Evolutionary conservation across 2,888 invertebrate genomes (phyloP), one percentile per base, ranked within the genome.

Genomic region (Caenorhabditis parvicauda): DNA sequence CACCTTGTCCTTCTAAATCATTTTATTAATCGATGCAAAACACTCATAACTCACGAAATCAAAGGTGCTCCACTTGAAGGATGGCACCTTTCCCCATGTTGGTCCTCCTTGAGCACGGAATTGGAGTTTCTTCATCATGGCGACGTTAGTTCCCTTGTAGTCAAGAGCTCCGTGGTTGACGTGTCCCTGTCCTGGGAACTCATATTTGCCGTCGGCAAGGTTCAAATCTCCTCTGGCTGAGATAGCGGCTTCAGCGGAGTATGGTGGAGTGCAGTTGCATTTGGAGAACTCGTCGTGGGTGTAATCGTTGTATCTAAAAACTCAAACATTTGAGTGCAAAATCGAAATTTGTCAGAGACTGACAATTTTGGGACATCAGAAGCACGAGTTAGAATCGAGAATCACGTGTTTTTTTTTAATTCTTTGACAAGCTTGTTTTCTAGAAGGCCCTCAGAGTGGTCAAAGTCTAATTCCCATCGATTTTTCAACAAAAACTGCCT

Each of bases 11-110:
- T 64, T 67, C 69, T 63, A 59, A 43, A 67, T 57, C 43, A 28
- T 37, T 17, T 14, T 53, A 27, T 7, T 35, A 59, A 37, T 27
- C 29, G 37, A 45, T 35, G 17, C 27, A 14, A 25, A 56, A 48
- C 35, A 24, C 24, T 24, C 28, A 24, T n/a, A 35, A 54, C 67
- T 54, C 55, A 77, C 84, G 74, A 88, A 89, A 62, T 85, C 87
- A 63, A 87, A 87, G 48, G 86, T 86, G 49, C 88, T 87, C 91
- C 91, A 91, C 75, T 87, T 86, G 82, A 90, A 91, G 0, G 89
- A 87, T 51, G 88, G 88, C 42, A 87, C 76, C 29, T 74, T 64
- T 25, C 66, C 76, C 82, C 86, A 84, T 0, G 88, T 85, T 7
- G 86, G 86, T 54, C 86, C 85, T 56, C 82, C 81, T 28, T 87